Conservation (phyloP, 2,888 invertebrate species). For the Pharmacophagus antenor region DNA sequence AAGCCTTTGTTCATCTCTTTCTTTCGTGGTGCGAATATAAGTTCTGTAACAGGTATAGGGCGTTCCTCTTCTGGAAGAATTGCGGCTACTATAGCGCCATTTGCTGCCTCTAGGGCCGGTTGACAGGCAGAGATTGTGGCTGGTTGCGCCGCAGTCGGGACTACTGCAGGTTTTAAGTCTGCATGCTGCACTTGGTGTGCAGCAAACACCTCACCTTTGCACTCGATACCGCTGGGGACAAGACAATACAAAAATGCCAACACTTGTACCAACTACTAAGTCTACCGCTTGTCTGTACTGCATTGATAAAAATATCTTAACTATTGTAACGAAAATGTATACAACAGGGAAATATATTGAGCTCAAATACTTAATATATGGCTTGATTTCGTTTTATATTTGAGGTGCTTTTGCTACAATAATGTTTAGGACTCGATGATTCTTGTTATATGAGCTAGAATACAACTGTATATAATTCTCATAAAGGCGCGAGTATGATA, state of each 20-base stretch:
- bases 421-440: background rate
- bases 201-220: conserved; percentile 88
- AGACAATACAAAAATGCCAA: conserved; percentile 52
- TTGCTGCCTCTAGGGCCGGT: conserved; percentile 49
- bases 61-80: conserved; percentile 67
- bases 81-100: conserved; percentile 64
- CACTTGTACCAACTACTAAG: conserved; percentile 37
- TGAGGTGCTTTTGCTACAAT: too few relatives aligned
- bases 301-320: background rate
- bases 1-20: conserved; percentile 97
- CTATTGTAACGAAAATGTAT: background rate
- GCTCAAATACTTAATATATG: background rate
- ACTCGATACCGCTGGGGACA: conserved; percentile 87
- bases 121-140: conserved; percentile 37
- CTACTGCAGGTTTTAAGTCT: conserved; percentile 65
- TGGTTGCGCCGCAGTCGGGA: conserved; percentile 41
- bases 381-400: too few relatives aligned
- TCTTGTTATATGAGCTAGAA: background rate
- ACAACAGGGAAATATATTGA: background rate
- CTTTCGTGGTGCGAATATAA: conserved; percentile 89
- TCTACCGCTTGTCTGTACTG: conserved; percentile 35
- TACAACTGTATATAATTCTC: conserved; percentile 2
- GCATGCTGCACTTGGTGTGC: conserved; percentile 79
- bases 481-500: conserved; percentile 1
- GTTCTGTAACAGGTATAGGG: conserved; percentile 86